Evolutionary conservation across 2,888 invertebrate genomes (phyloP).

Genomic region (Epistrophella euchroma): DNA sequence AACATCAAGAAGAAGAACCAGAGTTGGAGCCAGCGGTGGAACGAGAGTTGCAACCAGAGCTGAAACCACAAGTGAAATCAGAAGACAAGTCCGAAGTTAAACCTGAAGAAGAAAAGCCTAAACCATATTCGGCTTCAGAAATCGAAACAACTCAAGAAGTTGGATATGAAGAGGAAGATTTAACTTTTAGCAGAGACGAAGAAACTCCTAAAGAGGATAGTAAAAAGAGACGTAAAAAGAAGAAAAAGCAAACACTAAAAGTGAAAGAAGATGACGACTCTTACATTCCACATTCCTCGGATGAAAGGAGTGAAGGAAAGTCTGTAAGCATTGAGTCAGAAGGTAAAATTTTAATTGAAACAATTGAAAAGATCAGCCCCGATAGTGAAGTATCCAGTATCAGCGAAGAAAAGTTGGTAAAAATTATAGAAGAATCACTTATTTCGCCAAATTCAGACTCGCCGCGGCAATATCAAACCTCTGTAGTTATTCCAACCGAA

Average conservation of each 20-base stretch:
- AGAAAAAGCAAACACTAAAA: conserved; percentile 85
- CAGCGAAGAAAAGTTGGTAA: conserved; percentile 86
- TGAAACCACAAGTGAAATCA: conserved; percentile 26
- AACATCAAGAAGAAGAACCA: conserved; percentile 66
- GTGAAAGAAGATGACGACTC: conserved; percentile 84
- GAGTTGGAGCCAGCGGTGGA: conserved; percentile 24
- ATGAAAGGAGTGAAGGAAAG: conserved; percentile 83
- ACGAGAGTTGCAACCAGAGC: neutral
- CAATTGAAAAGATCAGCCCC: conserved; percentile 82
- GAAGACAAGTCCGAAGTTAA: conserved; percentile 81
- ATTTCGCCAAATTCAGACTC: conserved; percentile 86
- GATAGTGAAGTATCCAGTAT: conserved; percentile 84
- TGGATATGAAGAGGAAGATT: conserved; percentile 90
- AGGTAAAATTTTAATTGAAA: conserved; percentile 79
- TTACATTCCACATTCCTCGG: conserved; percentile 84
- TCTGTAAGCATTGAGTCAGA: conserved; percentile 79
- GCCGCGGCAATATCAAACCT: conserved; percentile 85
- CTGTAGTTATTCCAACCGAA: conserved; percentile 84
- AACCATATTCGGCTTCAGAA: conserved; percentile 53
- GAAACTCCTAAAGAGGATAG: conserved; percentile 79
- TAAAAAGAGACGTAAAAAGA: conserved; percentile 84
- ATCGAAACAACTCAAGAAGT: conserved; percentile 85
- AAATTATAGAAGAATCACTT: conserved; percentile 88
- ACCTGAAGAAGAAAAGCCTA: conserved; percentile 29
- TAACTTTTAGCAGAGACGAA: conserved; percentile 85